Percentiles rank a stretch among this genome's conserved stretches.
phyloP scores from a whole-genome alignment of 2,797 vertebrate genomes.

The Taenioides sp. region DNA sequence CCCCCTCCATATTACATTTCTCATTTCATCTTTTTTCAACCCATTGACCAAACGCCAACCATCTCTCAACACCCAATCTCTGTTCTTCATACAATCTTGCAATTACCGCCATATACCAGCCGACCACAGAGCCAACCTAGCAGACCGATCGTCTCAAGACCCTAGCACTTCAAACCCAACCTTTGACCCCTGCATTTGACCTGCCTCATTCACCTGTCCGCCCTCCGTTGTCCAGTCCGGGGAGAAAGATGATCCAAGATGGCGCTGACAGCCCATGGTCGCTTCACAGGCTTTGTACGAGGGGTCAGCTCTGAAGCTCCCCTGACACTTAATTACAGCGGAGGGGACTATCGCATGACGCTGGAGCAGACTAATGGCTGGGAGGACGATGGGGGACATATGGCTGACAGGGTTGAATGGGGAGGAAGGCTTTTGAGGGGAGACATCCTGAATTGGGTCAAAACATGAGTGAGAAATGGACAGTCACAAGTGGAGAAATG shows the following conservation, averaged over 20 bases:
- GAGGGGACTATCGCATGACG: slow-evolving; percentile 27
- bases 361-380: slow-evolving; percentile 22
- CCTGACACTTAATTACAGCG: slow-evolving; percentile 57
- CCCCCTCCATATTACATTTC: slow-evolving; percentile 16
- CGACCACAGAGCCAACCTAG: background rate
- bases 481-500: slow-evolving; percentile 36
- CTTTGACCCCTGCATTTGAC: slow-evolving; percentile 51
- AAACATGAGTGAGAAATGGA: slow-evolving; percentile 32
- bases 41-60: slow-evolving; percentile 25
- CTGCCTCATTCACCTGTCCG: slow-evolving; percentile 58
- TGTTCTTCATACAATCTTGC: slow-evolving; percentile 46
- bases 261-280: slow-evolving; percentile 52
- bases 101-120: slow-evolving; percentile 19
- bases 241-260: slow-evolving; percentile 54
- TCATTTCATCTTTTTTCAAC: slow-evolving; percentile 17
- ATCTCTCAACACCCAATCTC: slow-evolving; percentile 1
- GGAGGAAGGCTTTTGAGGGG: slow-evolving; percentile 37
- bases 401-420: slow-evolving; percentile 29
- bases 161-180: slow-evolving; percentile 63
- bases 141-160: slow-evolving; percentile 36
- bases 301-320: slow-evolving; percentile 58
- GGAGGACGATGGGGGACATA: slow-evolving; percentile 37
- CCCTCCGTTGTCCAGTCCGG: slow-evolving; percentile 24
- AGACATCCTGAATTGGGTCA: slow-evolving; percentile 3
- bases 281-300: slow-evolving; percentile 33